Percentiles rank a stretch among this genome's conserved stretches.
Conservation (phyloP, 2,888 invertebrate species). For the Eueremaeus valkanovi region DNA sequence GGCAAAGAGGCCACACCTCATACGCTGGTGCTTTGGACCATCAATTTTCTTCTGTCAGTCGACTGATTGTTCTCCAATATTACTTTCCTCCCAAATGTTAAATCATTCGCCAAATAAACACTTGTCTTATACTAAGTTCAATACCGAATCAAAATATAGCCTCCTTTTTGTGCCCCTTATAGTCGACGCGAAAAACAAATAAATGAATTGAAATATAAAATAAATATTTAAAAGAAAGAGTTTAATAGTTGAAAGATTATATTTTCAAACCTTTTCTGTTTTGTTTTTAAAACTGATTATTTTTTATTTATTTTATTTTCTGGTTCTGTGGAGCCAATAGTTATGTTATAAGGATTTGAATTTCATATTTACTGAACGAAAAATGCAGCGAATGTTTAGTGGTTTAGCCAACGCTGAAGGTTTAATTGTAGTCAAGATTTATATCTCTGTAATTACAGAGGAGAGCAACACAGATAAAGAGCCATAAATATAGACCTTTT, state of each 20-base stretch:
- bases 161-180: not conserved
- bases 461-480: not conserved
- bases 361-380: not conserved
- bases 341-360: not conserved
- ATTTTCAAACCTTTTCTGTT: too few species aligned
- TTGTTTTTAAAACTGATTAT: not conserved
- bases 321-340: not conserved
- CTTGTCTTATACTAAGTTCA: too few species aligned
- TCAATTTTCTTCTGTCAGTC: conserved; percentile 25
- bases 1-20: conserved; percentile 7
- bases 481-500: conserved; percentile 17
- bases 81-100: not conserved
- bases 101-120: conserved; percentile 7
- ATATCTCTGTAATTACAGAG: conserved; percentile 13
- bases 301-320: not conserved
- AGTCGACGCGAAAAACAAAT: not conserved
- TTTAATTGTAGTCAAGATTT: conserved; percentile 25
- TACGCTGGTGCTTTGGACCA: conserved; percentile 14
- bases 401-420: not conserved
- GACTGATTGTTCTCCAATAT: conserved; percentile 12
- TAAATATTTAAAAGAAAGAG: not conserved
- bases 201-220: conserved; percentile 22
- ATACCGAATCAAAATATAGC: too few species aligned
- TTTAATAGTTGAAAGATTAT: too few species aligned
- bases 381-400: conserved; percentile 12